phyloP scores from a whole-genome alignment of 2,797 vertebrate species.

The Chrosomus eos region DNA sequence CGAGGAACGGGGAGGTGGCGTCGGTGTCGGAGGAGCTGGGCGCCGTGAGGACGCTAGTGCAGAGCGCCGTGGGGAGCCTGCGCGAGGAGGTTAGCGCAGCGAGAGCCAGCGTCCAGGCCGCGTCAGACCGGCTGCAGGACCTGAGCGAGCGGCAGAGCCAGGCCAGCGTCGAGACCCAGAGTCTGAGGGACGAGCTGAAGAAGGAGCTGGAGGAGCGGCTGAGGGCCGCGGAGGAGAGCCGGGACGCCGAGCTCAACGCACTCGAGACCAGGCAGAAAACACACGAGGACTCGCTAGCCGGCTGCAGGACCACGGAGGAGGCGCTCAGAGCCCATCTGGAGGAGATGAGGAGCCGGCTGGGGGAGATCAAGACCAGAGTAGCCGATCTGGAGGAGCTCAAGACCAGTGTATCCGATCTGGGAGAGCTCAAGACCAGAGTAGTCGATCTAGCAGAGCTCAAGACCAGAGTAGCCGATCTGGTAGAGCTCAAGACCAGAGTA shows the following conservation, averaged over 20 bases:
- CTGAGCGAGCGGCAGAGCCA: constrained; percentile 73
- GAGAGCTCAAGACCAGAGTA: constrained; percentile 69
- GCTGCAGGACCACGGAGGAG: constrained; percentile 65
- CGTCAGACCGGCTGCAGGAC: constrained; percentile 73
- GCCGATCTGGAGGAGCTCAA: constrained; percentile 62
- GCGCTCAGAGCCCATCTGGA: constrained; percentile 72
- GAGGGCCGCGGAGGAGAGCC: constrained; percentile 76
- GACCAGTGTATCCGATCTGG: constrained; percentile 68
- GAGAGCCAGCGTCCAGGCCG: constrained; percentile 70
- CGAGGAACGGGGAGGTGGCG: constrained; percentile 87
- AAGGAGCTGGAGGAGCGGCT: constrained; percentile 69
- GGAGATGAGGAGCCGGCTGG: constrained; percentile 74
- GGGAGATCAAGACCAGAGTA: constrained; percentile 74
- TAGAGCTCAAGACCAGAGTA: constrained; percentile 61
- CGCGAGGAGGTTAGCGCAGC: constrained; percentile 75
- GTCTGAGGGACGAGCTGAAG: constrained; percentile 59
- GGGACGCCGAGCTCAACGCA: constrained; percentile 71
- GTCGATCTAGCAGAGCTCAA: constrained; percentile 76
- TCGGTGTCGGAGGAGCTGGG: constrained; percentile 86
- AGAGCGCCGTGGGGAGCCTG: constrained; percentile 75
- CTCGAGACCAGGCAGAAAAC: constrained; percentile 75
- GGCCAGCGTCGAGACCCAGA: constrained; percentile 62
- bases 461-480: constrained; percentile 65
- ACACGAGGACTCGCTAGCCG: constrained; percentile 72
- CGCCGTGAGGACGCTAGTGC: constrained; percentile 79